Evolutionary conservation across 2,113 vertebrate species (phyloP).

Genomic region (Clarias batrachus): DNA sequence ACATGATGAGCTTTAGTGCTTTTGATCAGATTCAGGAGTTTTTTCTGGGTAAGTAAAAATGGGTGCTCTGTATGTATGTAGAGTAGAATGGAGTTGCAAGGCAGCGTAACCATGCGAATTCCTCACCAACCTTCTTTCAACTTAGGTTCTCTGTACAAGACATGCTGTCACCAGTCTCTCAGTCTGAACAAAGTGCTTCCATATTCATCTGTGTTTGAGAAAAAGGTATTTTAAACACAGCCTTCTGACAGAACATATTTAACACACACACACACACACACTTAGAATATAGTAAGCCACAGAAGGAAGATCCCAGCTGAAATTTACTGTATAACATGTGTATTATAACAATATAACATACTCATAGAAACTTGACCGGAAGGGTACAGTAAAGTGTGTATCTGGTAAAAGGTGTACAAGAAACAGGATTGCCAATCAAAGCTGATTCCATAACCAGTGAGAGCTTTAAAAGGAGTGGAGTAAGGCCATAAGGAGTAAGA

Average conservation of each 20-base stretch:
- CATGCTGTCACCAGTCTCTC: conserved; percentile 73
- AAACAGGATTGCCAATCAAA: no score
- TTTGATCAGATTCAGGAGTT: conserved; percentile 95
- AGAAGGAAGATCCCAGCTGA: no score
- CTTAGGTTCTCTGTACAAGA: conserved; percentile 84
- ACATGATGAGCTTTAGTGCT: conserved; percentile 73
- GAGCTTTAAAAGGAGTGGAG: no score
- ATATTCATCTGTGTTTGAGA: conserved; percentile 82
- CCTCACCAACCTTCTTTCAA: conserved; percentile 8
- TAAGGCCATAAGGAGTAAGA: no score
- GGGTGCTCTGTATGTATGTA: neutral
- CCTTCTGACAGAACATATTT: neutral
- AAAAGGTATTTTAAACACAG: conserved; percentile 71
- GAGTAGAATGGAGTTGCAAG: neutral
- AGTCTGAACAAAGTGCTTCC: conserved; percentile 83
- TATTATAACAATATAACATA: no score
- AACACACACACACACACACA: neutral
- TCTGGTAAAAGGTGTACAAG: no score
- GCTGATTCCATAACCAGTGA: no score
- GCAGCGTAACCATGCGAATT: neutral
- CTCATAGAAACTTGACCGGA: no score
- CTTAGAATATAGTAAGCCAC: no score
- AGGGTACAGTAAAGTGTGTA: no score
- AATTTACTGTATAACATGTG: no score
- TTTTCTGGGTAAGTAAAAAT: conserved; percentile 81